Evolutionary conservation across 2,113 vertebrate genomes (phyloP).

Genomic region (Coturnix japonica): DNA sequence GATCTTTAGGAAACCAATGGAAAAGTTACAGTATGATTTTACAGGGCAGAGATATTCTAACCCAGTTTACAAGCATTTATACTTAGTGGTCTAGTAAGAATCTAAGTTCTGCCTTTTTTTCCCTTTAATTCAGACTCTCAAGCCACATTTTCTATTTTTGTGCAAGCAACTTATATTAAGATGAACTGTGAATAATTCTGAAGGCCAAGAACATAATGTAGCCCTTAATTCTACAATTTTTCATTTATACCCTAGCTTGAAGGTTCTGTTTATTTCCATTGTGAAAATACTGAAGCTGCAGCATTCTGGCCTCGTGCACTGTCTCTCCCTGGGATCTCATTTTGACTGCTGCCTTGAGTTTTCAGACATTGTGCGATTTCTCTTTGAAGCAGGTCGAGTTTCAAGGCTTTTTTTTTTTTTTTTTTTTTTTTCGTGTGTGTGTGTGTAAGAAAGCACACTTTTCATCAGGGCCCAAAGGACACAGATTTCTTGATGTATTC

Average conservation of each 20-base stretch:
- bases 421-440: neutral
- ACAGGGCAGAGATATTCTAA: neutral
- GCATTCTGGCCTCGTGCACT: conserved; percentile 4
- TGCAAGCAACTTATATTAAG: neutral
- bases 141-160: neutral
- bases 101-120: neutral
- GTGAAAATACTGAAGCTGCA: neutral
- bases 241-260: neutral
- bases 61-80: neutral
- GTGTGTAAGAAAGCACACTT: conserved; percentile 19
- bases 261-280: conserved; percentile 4
- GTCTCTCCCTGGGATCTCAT: conserved; percentile 23
- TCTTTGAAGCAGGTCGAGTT: conserved; percentile 30
- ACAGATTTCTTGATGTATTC: neutral
- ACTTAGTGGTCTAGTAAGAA: neutral
- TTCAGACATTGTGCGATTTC: neutral
- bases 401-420: conserved; percentile 8
- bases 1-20: neutral
- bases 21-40: neutral
- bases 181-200: neutral
- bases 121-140: neutral
- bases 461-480: conserved; percentile 38
- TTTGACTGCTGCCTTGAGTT: conserved; percentile 26
- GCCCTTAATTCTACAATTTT: neutral
- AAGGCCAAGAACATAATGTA: neutral